Base-by-base conservation (phyloP, 1,140 invertebrate genomes). In the Onthophagus taurus region DNA sequence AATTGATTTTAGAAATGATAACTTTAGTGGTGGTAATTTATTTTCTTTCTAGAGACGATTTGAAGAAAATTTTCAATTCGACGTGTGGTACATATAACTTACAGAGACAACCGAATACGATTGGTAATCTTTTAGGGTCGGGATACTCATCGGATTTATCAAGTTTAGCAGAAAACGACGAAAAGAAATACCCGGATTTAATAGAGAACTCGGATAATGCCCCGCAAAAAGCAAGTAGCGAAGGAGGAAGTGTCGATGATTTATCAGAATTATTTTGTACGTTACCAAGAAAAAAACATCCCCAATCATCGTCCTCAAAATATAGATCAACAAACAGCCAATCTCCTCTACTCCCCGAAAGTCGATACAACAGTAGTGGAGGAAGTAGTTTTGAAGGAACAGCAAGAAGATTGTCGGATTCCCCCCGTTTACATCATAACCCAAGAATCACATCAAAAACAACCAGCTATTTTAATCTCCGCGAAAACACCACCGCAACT, bases 171-270 rank as follows among this genome's bases (percentile, higher is more conserved):
- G 59, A 74, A 51, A 69, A 78, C 58, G 70, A 72, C 55, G 75
- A 78, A 48, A 72, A 71, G 49, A 76, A 74, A 57, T 80, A 77
- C 47, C 80, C 80, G 0, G 80, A 83, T 54, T 68, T 81, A 9
- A 67, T 83, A 52, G 78, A 79, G 60, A 75, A 73, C 52, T 72
- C 73, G 45, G 65, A 75, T 29, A 67, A 70, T 24, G 64, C 64
- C 44, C 59, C 52, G 26, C 31, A 20, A 16, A 45, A 50, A 34
- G 52, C 59, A 6, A 60, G 54, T 36, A 60, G 57, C 42, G 55
- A 58, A 45, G 54, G 54, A 12, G 58, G 56, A 14, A 64, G 59
- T 49, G 46, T 54, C 14, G 52, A 45, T 35, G 68, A 72, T 53
- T 53, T 61, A 42, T 58, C 55, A 45, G 58, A 64, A 38, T 65